phyloP scores from a whole-genome alignment of 1,140 invertebrate genomes.

The Hermetia illucens region DNA sequence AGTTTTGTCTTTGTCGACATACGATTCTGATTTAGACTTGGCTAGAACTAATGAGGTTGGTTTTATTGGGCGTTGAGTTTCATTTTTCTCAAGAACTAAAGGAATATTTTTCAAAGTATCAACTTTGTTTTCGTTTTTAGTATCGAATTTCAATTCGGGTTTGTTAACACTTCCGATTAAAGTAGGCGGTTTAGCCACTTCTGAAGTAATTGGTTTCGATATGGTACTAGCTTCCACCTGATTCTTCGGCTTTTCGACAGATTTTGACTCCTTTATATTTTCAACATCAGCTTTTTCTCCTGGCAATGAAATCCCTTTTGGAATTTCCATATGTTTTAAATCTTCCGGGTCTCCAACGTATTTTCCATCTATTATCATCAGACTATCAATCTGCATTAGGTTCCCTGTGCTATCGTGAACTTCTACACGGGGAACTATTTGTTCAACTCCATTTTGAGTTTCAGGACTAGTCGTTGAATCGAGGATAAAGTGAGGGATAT shows the following conservation, averaged over 20 bases:
- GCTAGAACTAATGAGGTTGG: slow-evolving; percentile 19
- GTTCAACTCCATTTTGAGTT: slow-evolving; percentile 17
- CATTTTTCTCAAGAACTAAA: slow-evolving; percentile 18
- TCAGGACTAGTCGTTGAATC: slow-evolving; percentile 30
- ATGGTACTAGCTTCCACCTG: neutral
- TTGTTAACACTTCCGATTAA: neutral
- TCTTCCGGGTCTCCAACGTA: slow-evolving; percentile 30
- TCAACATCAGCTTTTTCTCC: slow-evolving; percentile 17
- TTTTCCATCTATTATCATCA: slow-evolving; percentile 34
- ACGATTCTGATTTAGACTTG: slow-evolving; percentile 4
- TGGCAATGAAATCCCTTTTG: slow-evolving; percentile 19
- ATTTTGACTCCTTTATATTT: neutral
- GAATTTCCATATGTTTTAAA: slow-evolving; percentile 25
- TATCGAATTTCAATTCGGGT: slow-evolving; percentile 19
- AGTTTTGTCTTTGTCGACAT: slow-evolving; percentile 24
- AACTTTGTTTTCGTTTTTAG: slow-evolving; percentile 29
- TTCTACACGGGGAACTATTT: slow-evolving; percentile 43
- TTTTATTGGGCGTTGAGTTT: slow-evolving; percentile 18
- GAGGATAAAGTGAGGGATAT: slow-evolving; percentile 28
- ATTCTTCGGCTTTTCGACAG: slow-evolving; percentile 1
- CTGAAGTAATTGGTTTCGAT: slow-evolving; percentile 4
- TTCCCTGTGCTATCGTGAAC: slow-evolving; percentile 50
- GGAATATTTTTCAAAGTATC: slow-evolving; percentile 27
- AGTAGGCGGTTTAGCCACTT: slow-evolving; percentile 13
- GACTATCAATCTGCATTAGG: slow-evolving; percentile 42